Evolutionary conservation across 2,888 invertebrate genomes (phyloP).

Genomic region (Melitaea athalia): DNA sequence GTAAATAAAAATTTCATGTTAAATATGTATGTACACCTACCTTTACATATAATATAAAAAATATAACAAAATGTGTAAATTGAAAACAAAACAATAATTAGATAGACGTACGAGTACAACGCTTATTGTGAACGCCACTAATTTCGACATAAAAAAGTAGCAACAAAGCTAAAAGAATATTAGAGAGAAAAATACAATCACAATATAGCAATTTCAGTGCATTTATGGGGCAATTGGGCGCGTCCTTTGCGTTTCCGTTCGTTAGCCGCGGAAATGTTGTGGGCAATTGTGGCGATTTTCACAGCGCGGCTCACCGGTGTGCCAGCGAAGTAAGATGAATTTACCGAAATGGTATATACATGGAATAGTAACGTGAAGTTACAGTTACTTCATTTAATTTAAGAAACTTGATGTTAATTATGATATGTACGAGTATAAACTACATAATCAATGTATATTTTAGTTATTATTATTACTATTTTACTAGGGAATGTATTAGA

Average conservation of each 20-base stretch:
- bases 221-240: slow-evolving; percentile 27
- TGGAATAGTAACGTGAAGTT: not conserved
- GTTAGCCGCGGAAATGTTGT: slow-evolving; percentile 27
- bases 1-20: too few relatives aligned
- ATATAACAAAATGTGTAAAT: not conserved
- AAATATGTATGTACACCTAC: too few relatives aligned
- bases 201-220: slow-evolving; percentile 23
- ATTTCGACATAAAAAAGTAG: slow-evolving; percentile 5
- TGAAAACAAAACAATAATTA: too few relatives aligned
- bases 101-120: not conserved
- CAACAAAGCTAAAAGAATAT: not conserved
- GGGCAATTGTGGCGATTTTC: slow-evolving; percentile 12
- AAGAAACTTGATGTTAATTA: too few relatives aligned
- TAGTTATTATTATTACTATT: too few relatives aligned
- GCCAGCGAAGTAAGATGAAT: not conserved
- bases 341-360: not conserved
- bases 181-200: slow-evolving; percentile 17
- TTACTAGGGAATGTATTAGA: too few relatives aligned
- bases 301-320: slow-evolving; percentile 1
- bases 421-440: too few relatives aligned
- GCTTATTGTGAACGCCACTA: not conserved
- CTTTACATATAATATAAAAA: too few relatives aligned
- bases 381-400: too few relatives aligned
- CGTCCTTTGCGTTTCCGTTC: slow-evolving; percentile 30
- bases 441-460: too few relatives aligned